Percentiles rank a stretch among this genome's conserved stretches.
phyloP scores from a whole-genome alignment of 2,113 vertebrate genomes.

The Melanotaenia duboulayi region DNA sequence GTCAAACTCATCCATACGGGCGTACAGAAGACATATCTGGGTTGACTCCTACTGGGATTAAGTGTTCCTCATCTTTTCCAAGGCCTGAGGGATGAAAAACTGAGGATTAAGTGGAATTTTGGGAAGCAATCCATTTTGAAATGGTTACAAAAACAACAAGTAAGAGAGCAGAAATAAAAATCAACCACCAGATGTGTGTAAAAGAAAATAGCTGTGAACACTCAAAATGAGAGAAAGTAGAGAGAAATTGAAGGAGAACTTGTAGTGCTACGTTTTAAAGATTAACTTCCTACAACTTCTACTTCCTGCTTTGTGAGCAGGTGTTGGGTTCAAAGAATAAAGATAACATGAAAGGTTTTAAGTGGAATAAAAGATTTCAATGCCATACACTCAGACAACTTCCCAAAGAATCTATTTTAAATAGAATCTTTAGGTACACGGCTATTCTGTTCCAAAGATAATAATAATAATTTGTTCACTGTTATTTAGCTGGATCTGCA shows the following conservation, averaged over 20 bases:
- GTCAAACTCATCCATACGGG: not conserved
- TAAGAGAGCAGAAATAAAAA: constrained; percentile 9
- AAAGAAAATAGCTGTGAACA: not conserved
- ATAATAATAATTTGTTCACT: too few relatives aligned
- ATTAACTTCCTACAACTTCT: too few relatives aligned
- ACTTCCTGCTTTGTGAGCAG: too few relatives aligned
- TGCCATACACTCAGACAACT: too few relatives aligned
- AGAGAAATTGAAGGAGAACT: not conserved
- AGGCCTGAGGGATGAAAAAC: constrained; percentile 21
- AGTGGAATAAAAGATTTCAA: too few relatives aligned
- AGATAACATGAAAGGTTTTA: too few relatives aligned
- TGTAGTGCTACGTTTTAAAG: too few relatives aligned
- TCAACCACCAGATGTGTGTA: constrained; percentile 7
- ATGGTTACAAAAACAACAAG: constrained; percentile 4
- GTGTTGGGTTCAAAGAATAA: too few relatives aligned
- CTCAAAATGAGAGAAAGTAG: not conserved
- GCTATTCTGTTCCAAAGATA: too few relatives aligned
- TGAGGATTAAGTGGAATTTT: constrained; percentile 18
- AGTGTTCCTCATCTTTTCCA: constrained; percentile 9
- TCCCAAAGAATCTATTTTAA: too few relatives aligned
- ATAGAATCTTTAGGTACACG: too few relatives aligned
- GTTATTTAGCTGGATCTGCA: too few relatives aligned
- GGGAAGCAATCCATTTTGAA: constrained; percentile 16
- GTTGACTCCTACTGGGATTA: constrained; percentile 26
- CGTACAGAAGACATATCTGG: not conserved